Base-by-base conservation (phyloP, 2,888 invertebrate species). In the Fabriciana adippe region DNA sequence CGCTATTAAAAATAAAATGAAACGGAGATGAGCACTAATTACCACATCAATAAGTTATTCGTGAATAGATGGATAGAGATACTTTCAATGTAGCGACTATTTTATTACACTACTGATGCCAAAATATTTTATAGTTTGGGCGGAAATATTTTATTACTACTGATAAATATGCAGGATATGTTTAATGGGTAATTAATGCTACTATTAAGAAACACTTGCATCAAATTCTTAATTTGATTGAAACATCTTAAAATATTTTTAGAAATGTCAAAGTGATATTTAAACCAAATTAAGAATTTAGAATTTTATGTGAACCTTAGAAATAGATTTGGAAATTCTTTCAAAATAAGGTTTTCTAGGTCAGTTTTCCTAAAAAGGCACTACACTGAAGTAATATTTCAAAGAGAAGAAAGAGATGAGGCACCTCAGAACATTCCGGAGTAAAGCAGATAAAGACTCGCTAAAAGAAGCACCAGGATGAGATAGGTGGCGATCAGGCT, bases 401-500 rank as follows among this genome's bases (percentile, higher is more conserved):
- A 41, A 41, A 41, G 11, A 41, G 35, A 41, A 41, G 35, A 8
- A 41, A 41, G 35, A 41, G 35, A 41, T 11, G 57, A 65, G 35
- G 84, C 87, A 90, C 91, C 90, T 91, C 89, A 92, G 81, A 91
- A 92, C 82, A 95, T 78, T 70, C 95, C 95, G 26, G 95, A 94
- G 85, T 96, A 96, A 71, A 96, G 92, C 53, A 95, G 86, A 94
- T 95, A 96, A 63, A 96, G 92, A 67, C 94, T 93, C 78, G 94
- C 93, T 66, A 96, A 89, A 53, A 96, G 90, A 55, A 94, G 88
- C 77, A 95, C 93, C 83, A 96, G 87, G 83, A 96, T 95, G 78
- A 95, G 86, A 81, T 95, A 96, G 75, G 96, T 96, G 81, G 95
- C 94, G 79, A 95, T 90, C 73, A 96, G 93, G 84, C 93, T 95